phyloP scores from a whole-genome alignment of 2,888 invertebrate genomes.

The Andrena marginata region DNA sequence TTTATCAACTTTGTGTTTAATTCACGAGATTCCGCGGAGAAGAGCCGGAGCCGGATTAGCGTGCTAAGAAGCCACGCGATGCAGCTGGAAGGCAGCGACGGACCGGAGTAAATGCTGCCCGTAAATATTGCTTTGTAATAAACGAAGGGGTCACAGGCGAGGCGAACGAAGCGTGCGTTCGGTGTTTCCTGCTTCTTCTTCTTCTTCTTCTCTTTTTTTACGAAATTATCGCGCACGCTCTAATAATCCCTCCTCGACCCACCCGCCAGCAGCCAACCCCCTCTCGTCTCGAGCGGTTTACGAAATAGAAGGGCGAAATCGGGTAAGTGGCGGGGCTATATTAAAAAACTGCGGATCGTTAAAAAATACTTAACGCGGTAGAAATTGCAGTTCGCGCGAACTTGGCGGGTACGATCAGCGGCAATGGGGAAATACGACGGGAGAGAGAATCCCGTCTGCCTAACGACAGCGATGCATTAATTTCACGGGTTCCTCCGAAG shows the following conservation, averaged over 20 bases:
- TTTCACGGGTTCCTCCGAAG: slow-evolving; percentile 14
- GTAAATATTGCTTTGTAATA: slow-evolving; percentile 52
- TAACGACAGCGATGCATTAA: slow-evolving; percentile 35
- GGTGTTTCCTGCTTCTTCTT: not conserved
- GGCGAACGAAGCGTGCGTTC: not conserved
- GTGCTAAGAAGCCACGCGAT: slow-evolving; percentile 20
- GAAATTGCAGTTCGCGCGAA: slow-evolving; percentile 44
- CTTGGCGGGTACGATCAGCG: slow-evolving; percentile 20
- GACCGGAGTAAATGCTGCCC: not conserved
- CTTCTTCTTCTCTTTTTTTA: not conserved
- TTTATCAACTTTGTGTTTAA: slow-evolving; percentile 80
- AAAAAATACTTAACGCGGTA: slow-evolving; percentile 46
- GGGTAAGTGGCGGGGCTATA: slow-evolving; percentile 37
- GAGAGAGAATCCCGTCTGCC: slow-evolving; percentile 20
- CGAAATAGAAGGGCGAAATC: slow-evolving; percentile 33
- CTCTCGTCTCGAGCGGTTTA: not conserved
- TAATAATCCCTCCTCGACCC: slow-evolving; percentile 32
- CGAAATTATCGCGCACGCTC: slow-evolving; percentile 36
- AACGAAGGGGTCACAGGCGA: slow-evolving; percentile 19
- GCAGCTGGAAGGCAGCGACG: slow-evolving; percentile 17
- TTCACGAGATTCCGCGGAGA: slow-evolving; percentile 71
- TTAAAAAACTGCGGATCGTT: slow-evolving; percentile 52
- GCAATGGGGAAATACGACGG: slow-evolving; percentile 9
- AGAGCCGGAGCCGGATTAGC: slow-evolving; percentile 42
- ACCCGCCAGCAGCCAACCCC: not conserved